These are phyloP conservation scores for Bubo scandiacus DNA, from an alignment of 2,113 vertebrate genomes.

Conservation along the genomic window DNA sequence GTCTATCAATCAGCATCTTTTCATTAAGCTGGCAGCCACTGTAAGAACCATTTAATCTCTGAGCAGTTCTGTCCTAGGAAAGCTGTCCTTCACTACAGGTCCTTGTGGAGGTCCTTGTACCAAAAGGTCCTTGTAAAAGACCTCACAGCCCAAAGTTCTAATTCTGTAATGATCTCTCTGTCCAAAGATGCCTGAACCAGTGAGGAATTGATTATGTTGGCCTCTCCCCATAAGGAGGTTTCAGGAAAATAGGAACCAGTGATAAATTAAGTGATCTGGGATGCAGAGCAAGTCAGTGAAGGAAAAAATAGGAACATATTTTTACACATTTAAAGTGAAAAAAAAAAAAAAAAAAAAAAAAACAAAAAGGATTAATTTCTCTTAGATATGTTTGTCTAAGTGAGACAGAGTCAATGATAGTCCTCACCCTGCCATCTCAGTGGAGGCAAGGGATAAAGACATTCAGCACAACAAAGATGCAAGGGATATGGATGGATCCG, in stretches of 20 bases:
- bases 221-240: background rate
- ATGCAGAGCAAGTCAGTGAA: background rate
- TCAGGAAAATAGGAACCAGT: background rate
- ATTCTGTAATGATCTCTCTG: background rate
- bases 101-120: background rate
- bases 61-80: background rate
- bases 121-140: background rate
- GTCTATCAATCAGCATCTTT: conserved; percentile 6
- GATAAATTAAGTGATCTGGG: background rate
- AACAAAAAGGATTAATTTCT: background rate
- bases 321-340: background rate
- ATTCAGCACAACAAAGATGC: too few relatives aligned
- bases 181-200: background rate
- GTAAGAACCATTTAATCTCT: background rate
- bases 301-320: background rate
- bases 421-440: too few relatives aligned
- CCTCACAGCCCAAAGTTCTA: background rate
- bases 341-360: too few relatives aligned
- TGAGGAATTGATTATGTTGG: background rate
- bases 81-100: background rate
- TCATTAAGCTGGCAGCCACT: background rate
- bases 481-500: too few relatives aligned
- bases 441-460: too few relatives aligned
- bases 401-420: background rate
- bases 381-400: background rate